Evolutionary conservation across 2,797 vertebrate genomes (phyloP).

Genomic region (Loriculus beryllinus): DNA sequence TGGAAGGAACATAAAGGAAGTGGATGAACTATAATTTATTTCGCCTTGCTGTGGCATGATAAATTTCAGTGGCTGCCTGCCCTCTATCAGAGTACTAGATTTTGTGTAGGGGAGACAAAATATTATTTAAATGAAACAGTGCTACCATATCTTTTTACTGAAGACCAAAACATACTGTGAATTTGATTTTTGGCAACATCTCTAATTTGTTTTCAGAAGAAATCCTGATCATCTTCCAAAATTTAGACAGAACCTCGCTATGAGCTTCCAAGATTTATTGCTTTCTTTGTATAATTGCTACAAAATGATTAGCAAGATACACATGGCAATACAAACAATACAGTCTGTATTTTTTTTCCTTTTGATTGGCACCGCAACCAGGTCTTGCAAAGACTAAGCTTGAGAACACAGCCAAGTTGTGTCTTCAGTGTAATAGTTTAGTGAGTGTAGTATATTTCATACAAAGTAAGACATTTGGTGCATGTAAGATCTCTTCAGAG

Average conservation of each 20-base stretch:
- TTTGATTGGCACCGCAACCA: not conserved
- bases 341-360: not conserved
- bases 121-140: not conserved
- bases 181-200: not conserved
- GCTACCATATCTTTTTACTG: not conserved
- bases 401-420: not conserved
- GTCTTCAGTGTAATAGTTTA: not conserved
- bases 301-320: constrained; percentile 21
- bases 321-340: constrained; percentile 15
- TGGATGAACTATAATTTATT: not conserved
- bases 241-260: not conserved
- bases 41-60: not conserved
- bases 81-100: not conserved
- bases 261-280: constrained; percentile 28
- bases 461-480: not conserved
- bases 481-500: not conserved
- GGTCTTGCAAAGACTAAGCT: not conserved
- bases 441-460: not conserved
- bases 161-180: not conserved
- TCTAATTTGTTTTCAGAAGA: not conserved
- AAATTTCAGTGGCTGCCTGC: not conserved
- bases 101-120: not conserved
- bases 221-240: constrained; percentile 34
- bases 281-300: not conserved
- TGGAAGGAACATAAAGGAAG: not conserved